These are phyloP conservation scores for Chionomys nivalis DNA, from an alignment of 2,113 vertebrate genomes.

Conservation along the genomic window DNA sequence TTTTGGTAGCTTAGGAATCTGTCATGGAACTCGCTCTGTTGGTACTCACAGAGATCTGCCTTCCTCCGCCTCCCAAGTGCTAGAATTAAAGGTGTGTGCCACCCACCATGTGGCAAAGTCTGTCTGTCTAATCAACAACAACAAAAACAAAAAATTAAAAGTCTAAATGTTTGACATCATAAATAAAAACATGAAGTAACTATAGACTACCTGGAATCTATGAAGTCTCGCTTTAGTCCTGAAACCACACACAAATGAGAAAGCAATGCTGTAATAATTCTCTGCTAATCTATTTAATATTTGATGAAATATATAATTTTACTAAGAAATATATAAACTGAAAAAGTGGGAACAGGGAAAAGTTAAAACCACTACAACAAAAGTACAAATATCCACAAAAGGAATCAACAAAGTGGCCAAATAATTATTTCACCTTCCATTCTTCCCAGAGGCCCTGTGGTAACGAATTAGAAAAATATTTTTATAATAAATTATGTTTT, in stretches of 20 bases:
- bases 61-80: no score
- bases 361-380: neutral
- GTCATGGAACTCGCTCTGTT: no score
- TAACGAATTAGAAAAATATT: neutral
- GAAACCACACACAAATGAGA: neutral
- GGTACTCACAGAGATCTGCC: no score
- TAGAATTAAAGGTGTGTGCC: no score
- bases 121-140: neutral
- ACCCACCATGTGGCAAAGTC: no score
- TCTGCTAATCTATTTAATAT: constrained; percentile 38
- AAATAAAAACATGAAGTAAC: neutral
- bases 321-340: constrained; percentile 8
- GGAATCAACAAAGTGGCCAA: neutral
- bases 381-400: neutral
- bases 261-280: neutral
- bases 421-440: neutral
- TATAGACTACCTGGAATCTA: neutral
- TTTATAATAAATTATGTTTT: neutral
- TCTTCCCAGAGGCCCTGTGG: neutral
- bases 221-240: neutral
- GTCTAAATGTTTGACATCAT: neutral
- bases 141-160: neutral
- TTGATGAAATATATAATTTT: constrained; percentile 1
- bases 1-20: no score
- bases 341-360: neutral